These are phyloP conservation scores for Aptenodytes patagonicus DNA, from an alignment of 2,113 vertebrate genomes.

Conservation along the genomic window DNA sequence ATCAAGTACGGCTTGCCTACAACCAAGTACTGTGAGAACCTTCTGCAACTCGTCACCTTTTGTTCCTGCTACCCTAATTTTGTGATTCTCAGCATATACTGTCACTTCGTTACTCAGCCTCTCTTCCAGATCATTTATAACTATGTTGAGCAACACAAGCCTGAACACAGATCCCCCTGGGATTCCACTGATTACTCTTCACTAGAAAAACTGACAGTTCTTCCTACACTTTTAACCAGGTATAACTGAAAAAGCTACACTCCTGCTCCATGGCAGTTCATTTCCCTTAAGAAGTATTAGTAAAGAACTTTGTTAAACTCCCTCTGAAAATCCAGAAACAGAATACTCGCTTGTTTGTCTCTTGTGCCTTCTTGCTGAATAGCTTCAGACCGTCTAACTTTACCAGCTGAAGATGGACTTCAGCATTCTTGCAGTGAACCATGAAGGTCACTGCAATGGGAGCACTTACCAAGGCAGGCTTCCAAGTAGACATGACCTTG, in stretches of 20 bases:
- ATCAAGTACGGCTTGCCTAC: neutral
- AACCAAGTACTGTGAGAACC: neutral
- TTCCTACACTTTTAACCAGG: neutral
- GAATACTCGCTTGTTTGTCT: neutral
- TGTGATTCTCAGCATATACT: neutral
- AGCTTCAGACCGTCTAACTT: neutral
- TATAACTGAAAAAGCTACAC: neutral
- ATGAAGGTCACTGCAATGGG: neutral
- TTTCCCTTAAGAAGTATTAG: neutral
- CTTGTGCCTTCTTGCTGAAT: neutral
- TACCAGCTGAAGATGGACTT: neutral
- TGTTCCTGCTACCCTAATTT: neutral
- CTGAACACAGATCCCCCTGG: neutral
- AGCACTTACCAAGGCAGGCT: neutral
- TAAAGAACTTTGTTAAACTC: neutral
- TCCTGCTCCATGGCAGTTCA: neutral
- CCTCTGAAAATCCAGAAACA: neutral
- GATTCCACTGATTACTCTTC: neutral
- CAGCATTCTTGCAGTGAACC: neutral
- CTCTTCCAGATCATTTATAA: neutral
- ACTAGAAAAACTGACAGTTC: neutral
- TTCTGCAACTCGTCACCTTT: neutral
- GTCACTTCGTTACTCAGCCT: neutral
- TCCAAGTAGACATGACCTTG: constrained; percentile 18
- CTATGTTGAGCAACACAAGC: neutral